Conservation (phyloP, 2,888 invertebrate genomes). For the Lasioglossum zephyrum region DNA sequence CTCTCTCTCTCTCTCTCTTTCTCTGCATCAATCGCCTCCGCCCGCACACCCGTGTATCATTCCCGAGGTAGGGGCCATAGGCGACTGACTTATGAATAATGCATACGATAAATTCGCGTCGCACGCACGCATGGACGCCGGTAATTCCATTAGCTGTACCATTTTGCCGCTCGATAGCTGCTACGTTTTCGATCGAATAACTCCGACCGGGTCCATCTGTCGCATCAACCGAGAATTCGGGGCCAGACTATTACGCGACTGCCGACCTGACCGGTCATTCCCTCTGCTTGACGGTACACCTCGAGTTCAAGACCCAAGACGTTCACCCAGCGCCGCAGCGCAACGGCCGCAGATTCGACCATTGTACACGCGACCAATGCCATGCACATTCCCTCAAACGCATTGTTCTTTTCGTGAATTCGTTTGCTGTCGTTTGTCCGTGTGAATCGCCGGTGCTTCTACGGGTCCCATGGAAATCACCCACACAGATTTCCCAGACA, state of each 20-base stretch:
- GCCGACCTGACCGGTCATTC: neutral
- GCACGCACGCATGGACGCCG: slow-evolving; percentile 68
- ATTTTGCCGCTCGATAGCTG: slow-evolving; percentile 63
- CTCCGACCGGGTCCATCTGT: slow-evolving; percentile 30
- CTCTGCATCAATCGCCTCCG: neutral
- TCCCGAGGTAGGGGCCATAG: slow-evolving; percentile 28
- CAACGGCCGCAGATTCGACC: neutral
- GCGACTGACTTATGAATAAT: slow-evolving; percentile 69
- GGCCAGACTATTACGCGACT: neutral
- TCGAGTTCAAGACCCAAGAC: neutral
- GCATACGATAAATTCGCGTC: slow-evolving; percentile 69
- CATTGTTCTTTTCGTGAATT: neutral
- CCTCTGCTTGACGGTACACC: neutral
- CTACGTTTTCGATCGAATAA: slow-evolving; percentile 56
- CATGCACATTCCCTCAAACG: neutral
- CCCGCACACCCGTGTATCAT: slow-evolving; percentile 22
- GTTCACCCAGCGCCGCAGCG: neutral
- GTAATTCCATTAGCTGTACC: slow-evolving; percentile 71
- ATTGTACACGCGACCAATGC: neutral
- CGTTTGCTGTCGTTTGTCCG: neutral
- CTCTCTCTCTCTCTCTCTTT: neutral
- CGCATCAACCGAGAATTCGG: slow-evolving; percentile 4
- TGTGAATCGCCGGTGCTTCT: neutral
- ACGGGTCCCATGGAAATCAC: too few relatives aligned
- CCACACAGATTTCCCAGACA: too few relatives aligned